Evolutionary conservation across 1,140 invertebrate species (phyloP).

Genomic region (Drosophila asahinai): DNA sequence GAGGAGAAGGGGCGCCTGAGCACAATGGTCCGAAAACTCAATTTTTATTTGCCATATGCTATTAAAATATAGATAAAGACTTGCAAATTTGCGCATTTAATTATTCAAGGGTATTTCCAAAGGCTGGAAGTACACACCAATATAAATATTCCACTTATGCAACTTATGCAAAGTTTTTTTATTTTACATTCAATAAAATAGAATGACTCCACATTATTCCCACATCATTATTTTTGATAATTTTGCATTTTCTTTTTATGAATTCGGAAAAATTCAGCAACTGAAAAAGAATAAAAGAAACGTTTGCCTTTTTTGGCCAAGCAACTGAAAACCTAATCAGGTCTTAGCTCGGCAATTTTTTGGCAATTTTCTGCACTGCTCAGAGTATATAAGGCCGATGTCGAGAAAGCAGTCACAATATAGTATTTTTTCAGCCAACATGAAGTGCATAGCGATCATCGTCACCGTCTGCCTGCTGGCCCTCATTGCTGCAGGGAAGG

Average conservation of each 20-base stretch:
- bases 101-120: not conserved
- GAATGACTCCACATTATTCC: not conserved
- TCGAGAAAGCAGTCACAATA: not conserved
- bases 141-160: not conserved
- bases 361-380: not conserved
- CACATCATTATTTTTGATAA: not conserved
- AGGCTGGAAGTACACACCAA: not conserved
- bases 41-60: slow-evolving; percentile 8
- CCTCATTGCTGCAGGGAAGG: not conserved
- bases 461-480: not conserved
- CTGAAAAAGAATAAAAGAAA: too few species aligned
- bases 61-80: not conserved
- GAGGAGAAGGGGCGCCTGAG: not conserved
- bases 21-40: slow-evolving; percentile 40
- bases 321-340: not conserved
- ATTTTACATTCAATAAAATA: not conserved
- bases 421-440: not conserved
- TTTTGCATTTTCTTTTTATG: not conserved
- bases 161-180: not conserved
- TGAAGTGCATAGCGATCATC: not conserved
- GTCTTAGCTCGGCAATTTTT: not conserved
- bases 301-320: not conserved
- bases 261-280: not conserved
- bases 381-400: not conserved
- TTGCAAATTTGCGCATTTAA: not conserved